Percentiles rank a stretch among this genome's conserved stretches.
These are phyloP conservation scores for Pristionchus entomophagus DNA, from an alignment of 2,888 invertebrate genomes.

Conservation along the genomic window DNA sequence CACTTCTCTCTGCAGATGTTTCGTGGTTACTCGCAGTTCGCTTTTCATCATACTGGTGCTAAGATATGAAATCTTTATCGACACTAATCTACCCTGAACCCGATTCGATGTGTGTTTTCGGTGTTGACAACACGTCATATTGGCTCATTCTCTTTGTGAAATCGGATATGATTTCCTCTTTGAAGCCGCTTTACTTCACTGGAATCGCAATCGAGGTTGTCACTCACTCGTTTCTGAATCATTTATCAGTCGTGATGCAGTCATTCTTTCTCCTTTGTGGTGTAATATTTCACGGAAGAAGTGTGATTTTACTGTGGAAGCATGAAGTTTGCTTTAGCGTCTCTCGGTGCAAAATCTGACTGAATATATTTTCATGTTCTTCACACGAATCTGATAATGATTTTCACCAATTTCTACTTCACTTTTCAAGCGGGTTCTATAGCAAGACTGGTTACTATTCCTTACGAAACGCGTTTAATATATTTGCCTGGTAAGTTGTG, in stretches of 20 bases:
- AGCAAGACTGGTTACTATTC: neutral
- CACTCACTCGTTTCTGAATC: neutral
- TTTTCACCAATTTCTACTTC: neutral
- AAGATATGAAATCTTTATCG: neutral
- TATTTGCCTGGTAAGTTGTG: neutral
- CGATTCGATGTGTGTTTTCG: neutral
- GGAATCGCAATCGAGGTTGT: neutral
- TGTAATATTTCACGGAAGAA: neutral
- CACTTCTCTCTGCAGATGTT: neutral
- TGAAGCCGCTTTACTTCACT: neutral
- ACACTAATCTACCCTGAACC: neutral
- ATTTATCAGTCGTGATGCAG: neutral
- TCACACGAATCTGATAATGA: neutral
- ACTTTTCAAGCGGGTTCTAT: neutral
- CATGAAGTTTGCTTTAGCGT: neutral
- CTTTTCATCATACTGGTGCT: no score
- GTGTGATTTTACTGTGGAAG: neutral
- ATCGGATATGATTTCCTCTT: neutral
- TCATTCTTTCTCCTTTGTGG: neutral
- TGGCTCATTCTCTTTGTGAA: neutral
- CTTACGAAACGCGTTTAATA: neutral
- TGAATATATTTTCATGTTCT: neutral
- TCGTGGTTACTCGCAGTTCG: neutral
- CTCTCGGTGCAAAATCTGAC: no score
- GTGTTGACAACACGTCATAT: neutral